Evolutionary conservation across 2,888 invertebrate species (phyloP).

Genomic region (Phaonia tiefii): DNA sequence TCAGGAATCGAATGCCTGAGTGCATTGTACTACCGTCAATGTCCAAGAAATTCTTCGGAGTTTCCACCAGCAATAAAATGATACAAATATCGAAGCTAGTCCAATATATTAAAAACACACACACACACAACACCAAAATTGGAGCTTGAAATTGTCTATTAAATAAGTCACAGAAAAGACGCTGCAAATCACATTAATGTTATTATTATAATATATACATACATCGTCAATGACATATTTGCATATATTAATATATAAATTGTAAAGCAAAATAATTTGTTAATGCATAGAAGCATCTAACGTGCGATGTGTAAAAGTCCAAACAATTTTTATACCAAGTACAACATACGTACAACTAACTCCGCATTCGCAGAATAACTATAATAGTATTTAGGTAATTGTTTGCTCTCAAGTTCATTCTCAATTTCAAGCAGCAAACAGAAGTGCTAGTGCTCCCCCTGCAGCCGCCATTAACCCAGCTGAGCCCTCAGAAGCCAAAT

Average conservation of each 20-base stretch:
- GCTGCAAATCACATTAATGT: conserved; percentile 59
- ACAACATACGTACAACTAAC: background rate
- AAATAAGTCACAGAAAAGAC: conserved; percentile 33
- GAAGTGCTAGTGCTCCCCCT: background rate
- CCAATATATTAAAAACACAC: conserved; percentile 54
- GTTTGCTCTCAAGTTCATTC: too few species aligned
- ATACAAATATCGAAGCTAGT: conserved; percentile 74
- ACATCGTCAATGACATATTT: conserved; percentile 52
- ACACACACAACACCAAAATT: conserved; percentile 49
- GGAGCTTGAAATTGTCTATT: conserved; percentile 54
- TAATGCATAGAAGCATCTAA: conserved; percentile 59
- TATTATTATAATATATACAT: conserved; percentile 25
- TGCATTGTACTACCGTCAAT: conserved; percentile 92
- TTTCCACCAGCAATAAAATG: conserved; percentile 83
- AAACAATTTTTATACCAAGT: conserved; percentile 7
- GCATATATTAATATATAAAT: conserved; percentile 53
- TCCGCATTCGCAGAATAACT: background rate
- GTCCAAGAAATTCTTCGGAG: conserved; percentile 89
- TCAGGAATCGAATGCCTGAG: conserved; percentile 94
- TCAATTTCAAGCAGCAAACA: background rate
- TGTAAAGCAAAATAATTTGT: conserved; percentile 64
- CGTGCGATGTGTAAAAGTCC: conserved; percentile 59
- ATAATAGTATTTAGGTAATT: background rate
- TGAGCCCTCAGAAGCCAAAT: too few species aligned
- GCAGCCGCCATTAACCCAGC: background rate